Evolutionary conservation across 2,797 vertebrate species (phyloP).

Genomic region (Artibeus lituratus): DNA sequence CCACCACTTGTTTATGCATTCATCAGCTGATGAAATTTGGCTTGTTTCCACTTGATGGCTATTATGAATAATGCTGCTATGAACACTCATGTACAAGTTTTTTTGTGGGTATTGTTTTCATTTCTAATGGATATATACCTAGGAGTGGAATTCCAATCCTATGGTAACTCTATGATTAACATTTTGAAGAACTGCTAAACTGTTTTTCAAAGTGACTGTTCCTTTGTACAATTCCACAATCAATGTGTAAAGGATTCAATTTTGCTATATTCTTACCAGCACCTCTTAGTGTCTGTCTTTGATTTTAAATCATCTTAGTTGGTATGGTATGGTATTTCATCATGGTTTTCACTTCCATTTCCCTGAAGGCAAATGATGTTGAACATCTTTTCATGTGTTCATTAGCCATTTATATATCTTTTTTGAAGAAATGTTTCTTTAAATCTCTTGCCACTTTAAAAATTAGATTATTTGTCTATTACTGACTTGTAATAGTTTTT

Average conservation of each 20-base stretch:
- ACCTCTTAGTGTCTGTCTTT: background rate
- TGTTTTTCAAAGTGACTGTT: background rate
- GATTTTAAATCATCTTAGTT: background rate
- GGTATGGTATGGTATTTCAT: background rate
- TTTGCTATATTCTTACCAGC: background rate
- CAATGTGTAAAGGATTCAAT: background rate
- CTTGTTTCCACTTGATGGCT: background rate
- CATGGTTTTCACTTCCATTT: slow-evolving; percentile 25
- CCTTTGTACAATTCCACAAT: background rate
- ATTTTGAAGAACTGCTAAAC: background rate
- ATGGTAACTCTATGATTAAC: background rate
- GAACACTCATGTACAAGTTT: background rate
- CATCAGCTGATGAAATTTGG: background rate
- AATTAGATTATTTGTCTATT: slow-evolving; percentile 17
- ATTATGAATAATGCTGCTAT: background rate
- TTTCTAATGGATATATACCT: background rate
- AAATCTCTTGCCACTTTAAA: slow-evolving; percentile 24
- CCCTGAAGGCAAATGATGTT: background rate
- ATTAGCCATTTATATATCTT: background rate
- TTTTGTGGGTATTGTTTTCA: background rate
- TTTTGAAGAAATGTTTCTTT: background rate
- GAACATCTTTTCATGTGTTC: background rate
- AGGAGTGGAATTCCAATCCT: background rate
- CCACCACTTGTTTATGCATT: background rate
- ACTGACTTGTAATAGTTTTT: background rate